These are phyloP conservation scores for Gymnopithys bicolor DNA, from an alignment of 2,797 vertebrate species.

Conservation along the genomic window DNA sequence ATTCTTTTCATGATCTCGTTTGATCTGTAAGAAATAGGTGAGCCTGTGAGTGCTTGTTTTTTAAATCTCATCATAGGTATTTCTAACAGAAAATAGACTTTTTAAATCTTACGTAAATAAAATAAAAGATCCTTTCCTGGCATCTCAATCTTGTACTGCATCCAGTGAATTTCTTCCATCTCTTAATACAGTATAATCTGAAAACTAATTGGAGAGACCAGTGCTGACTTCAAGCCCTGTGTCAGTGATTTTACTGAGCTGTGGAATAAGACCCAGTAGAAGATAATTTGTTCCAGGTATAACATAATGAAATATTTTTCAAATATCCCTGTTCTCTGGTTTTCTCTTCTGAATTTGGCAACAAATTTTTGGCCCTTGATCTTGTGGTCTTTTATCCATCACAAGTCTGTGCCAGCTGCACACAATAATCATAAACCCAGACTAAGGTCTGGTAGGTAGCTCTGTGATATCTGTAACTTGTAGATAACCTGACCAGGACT, in stretches of 20 bases:
- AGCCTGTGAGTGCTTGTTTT: neutral
- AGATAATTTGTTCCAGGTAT: neutral
- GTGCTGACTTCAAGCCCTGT: neutral
- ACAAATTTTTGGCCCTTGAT: neutral
- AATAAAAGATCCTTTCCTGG: neutral
- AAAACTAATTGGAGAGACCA: neutral
- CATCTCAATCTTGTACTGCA: neutral
- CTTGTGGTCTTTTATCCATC: neutral
- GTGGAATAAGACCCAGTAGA: neutral
- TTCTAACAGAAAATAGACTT: neutral
- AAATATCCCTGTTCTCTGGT: neutral
- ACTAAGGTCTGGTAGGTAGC: neutral
- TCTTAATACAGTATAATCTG: neutral
- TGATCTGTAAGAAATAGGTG: neutral
- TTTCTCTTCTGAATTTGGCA: slow-evolving; percentile 14
- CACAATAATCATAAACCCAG: neutral
- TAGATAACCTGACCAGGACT: neutral
- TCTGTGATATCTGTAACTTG: slow-evolving; percentile 2
- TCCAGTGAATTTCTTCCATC: neutral
- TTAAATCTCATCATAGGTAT: neutral
- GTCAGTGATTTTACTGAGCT: neutral
- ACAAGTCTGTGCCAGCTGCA: neutral
- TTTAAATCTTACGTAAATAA: neutral
- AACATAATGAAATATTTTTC: neutral
- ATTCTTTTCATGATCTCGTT: neutral